These are phyloP conservation scores for Agrochola lychnidis DNA, from an alignment of 2,888 invertebrate species.

Conservation along the genomic window DNA sequence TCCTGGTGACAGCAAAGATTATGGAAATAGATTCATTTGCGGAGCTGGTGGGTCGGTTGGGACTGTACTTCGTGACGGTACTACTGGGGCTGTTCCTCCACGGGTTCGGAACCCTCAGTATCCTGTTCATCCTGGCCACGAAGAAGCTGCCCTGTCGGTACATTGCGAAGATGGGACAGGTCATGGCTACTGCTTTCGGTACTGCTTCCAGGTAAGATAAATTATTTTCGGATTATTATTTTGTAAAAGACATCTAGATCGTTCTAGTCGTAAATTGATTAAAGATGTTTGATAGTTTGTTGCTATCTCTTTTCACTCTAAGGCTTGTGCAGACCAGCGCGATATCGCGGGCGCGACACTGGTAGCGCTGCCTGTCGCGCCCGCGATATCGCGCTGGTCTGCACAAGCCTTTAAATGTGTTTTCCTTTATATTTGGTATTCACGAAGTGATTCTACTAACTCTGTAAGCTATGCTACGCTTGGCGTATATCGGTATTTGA, in stretches of 20 bases:
- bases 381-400: too few relatives aligned
- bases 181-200: slow-evolving; percentile 98
- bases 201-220: slow-evolving; percentile 92
- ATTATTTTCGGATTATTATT: neutral
- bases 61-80: slow-evolving; percentile 98
- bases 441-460: too few relatives aligned
- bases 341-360: too few relatives aligned
- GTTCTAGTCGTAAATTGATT: neutral
- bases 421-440: too few relatives aligned
- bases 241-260: neutral
- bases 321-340: too few relatives aligned
- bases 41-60: slow-evolving; percentile 96
- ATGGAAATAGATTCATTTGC: slow-evolving; percentile 97
- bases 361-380: too few relatives aligned
- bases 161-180: slow-evolving; percentile 96
- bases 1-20: slow-evolving; percentile 97
- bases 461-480: too few relatives aligned
- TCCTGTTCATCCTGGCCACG: slow-evolving; percentile 95
- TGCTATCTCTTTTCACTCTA: neutral
- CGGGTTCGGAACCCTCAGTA: slow-evolving; percentile 96
- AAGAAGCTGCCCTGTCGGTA: slow-evolving; percentile 95
- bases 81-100: slow-evolving; percentile 97
- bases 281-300: neutral
- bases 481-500: too few relatives aligned
- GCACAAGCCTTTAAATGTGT: too few relatives aligned